Evolutionary conservation across 30 jellyfish, hydroid and myxozoan species (phyloP), one percentile per base, ranked within the genome.

Genomic region (Turritopsis rubra): DNA sequence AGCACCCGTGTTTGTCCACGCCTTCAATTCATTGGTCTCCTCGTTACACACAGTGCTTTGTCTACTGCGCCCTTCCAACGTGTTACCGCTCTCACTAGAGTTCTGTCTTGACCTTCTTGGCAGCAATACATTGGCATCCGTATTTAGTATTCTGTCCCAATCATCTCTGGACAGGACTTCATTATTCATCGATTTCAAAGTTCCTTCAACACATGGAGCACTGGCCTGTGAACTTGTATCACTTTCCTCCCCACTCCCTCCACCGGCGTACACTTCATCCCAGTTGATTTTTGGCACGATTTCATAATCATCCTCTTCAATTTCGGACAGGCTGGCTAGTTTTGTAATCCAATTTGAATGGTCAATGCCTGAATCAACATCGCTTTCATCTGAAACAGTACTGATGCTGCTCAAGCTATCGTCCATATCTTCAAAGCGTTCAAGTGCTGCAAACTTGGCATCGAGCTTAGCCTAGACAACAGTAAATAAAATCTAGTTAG

Each of bases 311-410:
- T 86, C 96, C 26, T 91, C 97, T 66, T 91, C 95, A 20, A 91
- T 66, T 66, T 81, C 88, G 52, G 88, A 83, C 52, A 91, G 89
- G 79, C 92, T 88, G 71, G 89, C 94, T 28, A 86, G 81, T 7
- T 90, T 73, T 0, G 96, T 84, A 82, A 81, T 91, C 86, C 88
- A 89, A 65, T 60, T 82, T 0, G 88, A 82, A 28, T 92, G 96
- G 52, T 87, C 97, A 31, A 81, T 81, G 78, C 97, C 97, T 71
- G 97, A 91, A 84, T 91, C 97, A 84, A 85, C 29, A 66, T 89
- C 96, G 82, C 86, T 82, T 8, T 91, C 97, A 71, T 91, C 96
- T 1, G 97, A 91, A 8, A 91, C 95, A 23, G 97, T 91, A 66
- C 97, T 91, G 76, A 91, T 91, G 77, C 94, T 87, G 86, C 94